These are phyloP conservation scores for Ceratotherium simum DNA, from an alignment of 2,113 vertebrate genomes.

Conservation along the genomic window DNA sequence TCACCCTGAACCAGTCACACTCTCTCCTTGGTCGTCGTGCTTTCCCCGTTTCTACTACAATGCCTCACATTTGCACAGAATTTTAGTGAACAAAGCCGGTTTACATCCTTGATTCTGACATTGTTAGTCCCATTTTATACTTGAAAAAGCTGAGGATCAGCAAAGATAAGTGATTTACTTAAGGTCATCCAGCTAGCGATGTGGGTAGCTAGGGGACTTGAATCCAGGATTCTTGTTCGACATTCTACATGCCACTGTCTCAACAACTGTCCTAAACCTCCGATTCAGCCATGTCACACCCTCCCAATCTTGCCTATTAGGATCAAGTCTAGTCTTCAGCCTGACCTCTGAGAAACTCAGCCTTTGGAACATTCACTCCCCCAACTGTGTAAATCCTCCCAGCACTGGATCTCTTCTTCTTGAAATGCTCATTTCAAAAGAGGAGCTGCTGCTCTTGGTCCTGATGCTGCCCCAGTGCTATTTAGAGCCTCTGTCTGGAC, in stretches of 20 bases:
- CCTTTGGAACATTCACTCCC: neutral
- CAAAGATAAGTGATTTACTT: neutral
- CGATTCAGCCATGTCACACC: neutral
- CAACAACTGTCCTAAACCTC: neutral
- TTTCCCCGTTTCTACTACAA: neutral
- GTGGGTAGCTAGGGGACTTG: neutral
- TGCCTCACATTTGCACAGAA: neutral
- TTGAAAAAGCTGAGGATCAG: neutral
- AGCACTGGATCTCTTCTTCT: neutral
- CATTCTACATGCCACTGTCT: neutral
- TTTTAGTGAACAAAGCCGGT: slow-evolving; percentile 30
- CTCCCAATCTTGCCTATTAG: neutral
- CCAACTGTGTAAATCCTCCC: neutral
- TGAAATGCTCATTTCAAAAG: slow-evolving; percentile 21
- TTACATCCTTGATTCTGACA: slow-evolving; percentile 17
- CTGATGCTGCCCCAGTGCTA: neutral
- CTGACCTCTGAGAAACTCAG: neutral
- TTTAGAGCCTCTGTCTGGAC: neutral
- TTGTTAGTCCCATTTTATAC: neutral
- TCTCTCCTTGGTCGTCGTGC: neutral
- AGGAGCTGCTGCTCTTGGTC: neutral
- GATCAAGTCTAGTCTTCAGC: neutral
- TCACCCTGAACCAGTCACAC: neutral
- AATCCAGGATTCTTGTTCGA: neutral
- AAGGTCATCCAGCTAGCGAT: neutral